Evolutionary conservation across 1,140 invertebrate genomes (phyloP), one percentile per base, ranked within the genome.

Genomic region (Magallana angulata): DNA sequence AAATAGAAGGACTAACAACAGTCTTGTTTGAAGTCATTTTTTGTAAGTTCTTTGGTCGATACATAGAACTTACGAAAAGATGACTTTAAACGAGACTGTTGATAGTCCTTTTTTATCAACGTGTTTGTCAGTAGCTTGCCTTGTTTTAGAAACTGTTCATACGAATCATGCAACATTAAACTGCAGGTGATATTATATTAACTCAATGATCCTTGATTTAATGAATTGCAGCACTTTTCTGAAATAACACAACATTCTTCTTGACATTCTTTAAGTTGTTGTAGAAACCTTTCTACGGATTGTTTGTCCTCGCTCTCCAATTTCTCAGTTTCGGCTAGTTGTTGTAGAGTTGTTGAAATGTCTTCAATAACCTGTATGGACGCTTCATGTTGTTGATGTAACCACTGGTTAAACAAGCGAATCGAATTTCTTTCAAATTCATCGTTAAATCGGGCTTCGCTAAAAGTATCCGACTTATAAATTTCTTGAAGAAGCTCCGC

Each of bases 351-450:
- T 30, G 7, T 5, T 30, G 68, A 76, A 36, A 76, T 76, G 2
- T 12, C 11, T 5, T 36, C 30, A 8, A 76, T 36, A 11, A 30
- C 68, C 14, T 30, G 18, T 1, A 36, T 5, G 30, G 11, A 76
- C 1, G 18, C 11, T 76, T 30, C 1, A 8, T 76, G 68, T 4
- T 76, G 68, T 12, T 30, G 24, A 48, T 76, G 11, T 76, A 76
- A 30, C 68, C 68, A 76, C 14, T 76, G 68, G 6, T 76, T 76
- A 76, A 76, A 76, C 8, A 76, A 18, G 6, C 24, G 68, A 36
- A 76, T 76, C 14, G 24, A 30, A 12, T 76, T 76, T 76, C 68
- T 76, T 12, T 76, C 68, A 76, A 76, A 76, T 76, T 76, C 68
- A 2, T 48, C 68, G 14, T 30, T 30, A 76, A 76, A 76, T 5